These are phyloP conservation scores for Amphimedon queenslandica DNA, from an alignment of 37 sponge, comb jelly and placozoan species.

Conservation along the genomic window DNA sequence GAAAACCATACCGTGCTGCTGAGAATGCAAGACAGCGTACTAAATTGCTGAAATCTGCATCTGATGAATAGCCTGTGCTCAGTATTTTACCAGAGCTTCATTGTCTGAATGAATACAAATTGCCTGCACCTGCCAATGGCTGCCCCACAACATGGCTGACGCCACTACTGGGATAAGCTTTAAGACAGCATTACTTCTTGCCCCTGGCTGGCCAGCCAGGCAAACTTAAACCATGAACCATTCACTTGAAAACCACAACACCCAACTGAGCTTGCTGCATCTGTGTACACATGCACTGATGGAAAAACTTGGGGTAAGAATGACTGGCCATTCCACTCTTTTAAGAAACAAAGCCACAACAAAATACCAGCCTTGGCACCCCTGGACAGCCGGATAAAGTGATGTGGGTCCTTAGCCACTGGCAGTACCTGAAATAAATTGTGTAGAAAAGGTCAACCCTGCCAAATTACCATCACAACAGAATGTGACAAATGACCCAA, in stretches of 20 bases:
- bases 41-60: not conserved
- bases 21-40: conserved; percentile 12
- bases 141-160: conserved; percentile 16
- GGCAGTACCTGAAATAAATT: not conserved
- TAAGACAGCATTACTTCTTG: not conserved
- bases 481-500: not conserved
- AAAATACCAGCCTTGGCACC: not conserved
- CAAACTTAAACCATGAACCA: not conserved
- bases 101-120: conserved; percentile 29
- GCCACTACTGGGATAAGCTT: conserved; percentile 14
- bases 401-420: not conserved
- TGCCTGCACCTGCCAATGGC: not conserved
- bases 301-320: not conserved
- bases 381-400: not conserved
- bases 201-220: not conserved
- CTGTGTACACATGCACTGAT: no score
- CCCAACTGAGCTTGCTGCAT: no score
- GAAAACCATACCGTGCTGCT: conserved; percentile 9
- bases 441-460: not conserved
- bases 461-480: not conserved
- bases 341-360: not conserved
- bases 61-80: not conserved
- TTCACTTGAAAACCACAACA: no score
- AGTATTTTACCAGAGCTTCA: conserved; percentile 11
- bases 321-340: not conserved